Evolutionary conservation across 2,888 invertebrate genomes (phyloP).

Genomic region (Linnaemya vulpina): DNA sequence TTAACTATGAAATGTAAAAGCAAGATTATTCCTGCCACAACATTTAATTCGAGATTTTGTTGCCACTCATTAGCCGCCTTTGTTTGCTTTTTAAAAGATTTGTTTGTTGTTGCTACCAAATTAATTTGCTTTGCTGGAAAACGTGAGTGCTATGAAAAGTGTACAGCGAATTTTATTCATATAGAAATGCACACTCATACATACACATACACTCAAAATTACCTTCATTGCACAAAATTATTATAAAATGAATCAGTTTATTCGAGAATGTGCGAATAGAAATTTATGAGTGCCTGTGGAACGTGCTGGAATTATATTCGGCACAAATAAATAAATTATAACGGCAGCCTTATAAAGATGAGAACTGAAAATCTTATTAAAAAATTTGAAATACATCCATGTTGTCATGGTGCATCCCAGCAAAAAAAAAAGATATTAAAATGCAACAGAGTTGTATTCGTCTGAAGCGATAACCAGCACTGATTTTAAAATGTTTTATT

Average conservation of each 20-base stretch:
- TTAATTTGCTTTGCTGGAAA: constrained; percentile 49
- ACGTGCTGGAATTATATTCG: constrained; percentile 59
- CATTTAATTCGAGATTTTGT: constrained; percentile 10
- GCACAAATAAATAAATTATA: constrained; percentile 49
- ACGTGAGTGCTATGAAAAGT: constrained; percentile 29
- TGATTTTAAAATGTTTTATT: no score
- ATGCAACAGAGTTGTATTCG: no score
- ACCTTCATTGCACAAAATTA: no score
- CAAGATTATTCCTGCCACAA: neutral
- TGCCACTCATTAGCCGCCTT: constrained; percentile 57
- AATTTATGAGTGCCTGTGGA: constrained; percentile 18
- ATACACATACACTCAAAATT: no score
- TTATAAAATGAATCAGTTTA: constrained; percentile 7
- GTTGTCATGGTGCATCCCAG: neutral
- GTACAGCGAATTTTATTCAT: neutral
- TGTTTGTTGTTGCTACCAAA: constrained; percentile 24
- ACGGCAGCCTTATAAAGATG: constrained; percentile 20
- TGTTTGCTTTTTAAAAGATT: constrained; percentile 31
- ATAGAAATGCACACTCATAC: constrained; percentile 7
- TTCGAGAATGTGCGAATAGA: neutral
- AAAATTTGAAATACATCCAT: constrained; percentile 6
- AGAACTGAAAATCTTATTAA: constrained; percentile 16
- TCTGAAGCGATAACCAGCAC: no score
- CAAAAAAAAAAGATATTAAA: no score
- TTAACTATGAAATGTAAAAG: neutral